phyloP scores from a whole-genome alignment of 2,113 vertebrate species.

The Illadopsis cleaveri region DNA sequence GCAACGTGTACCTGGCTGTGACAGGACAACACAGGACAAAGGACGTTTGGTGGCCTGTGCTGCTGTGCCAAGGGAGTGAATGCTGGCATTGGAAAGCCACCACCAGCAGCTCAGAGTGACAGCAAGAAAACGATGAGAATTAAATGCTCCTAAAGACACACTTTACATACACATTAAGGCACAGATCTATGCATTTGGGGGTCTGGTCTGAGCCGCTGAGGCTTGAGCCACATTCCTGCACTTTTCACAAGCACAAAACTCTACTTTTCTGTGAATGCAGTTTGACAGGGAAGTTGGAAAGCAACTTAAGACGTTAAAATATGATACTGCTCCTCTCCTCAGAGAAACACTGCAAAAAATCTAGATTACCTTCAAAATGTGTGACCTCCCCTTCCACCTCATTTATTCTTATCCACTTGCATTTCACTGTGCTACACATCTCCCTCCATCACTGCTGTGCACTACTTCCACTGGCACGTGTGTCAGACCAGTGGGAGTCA shows the following conservation, averaged over 20 bases:
- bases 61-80: not conserved
- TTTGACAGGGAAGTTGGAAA: not conserved
- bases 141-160: not conserved
- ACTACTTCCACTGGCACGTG: not conserved
- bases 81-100: not conserved
- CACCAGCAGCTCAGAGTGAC: not conserved
- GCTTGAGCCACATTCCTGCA: not conserved
- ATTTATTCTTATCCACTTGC: not conserved
- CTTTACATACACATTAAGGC: not conserved
- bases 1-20: not conserved
- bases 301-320: not conserved
- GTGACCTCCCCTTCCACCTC: not conserved
- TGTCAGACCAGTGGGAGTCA: not conserved
- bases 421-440: not conserved
- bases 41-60: not conserved
- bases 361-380: not conserved
- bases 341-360: not conserved
- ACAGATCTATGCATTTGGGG: not conserved
- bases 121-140: not conserved
- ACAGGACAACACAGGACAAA: rapidly evolving
- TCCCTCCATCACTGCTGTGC: not conserved
- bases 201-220: not conserved
- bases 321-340: not conserved
- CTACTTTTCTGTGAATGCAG: not conserved
- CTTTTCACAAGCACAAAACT: not conserved